These are phyloP conservation scores for Nipponia nippon DNA, from an alignment of 2,113 vertebrate species.

Conservation along the genomic window DNA sequence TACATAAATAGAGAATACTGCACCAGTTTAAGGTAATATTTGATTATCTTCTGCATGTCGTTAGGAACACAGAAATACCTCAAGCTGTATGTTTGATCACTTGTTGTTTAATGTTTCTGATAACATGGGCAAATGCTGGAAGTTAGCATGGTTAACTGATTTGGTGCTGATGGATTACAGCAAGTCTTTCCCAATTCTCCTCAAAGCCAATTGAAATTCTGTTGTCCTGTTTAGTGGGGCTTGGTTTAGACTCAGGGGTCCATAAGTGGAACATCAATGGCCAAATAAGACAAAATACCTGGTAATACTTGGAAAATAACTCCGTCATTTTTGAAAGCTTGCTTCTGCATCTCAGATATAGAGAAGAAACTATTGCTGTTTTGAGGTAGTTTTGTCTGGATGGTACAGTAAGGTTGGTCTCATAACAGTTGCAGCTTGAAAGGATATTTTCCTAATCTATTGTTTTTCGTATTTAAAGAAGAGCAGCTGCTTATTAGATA, in stretches of 20 bases:
- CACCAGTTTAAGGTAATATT: not conserved
- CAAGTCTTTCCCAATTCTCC: not conserved
- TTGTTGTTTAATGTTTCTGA: not conserved
- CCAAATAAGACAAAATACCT: not conserved
- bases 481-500: not conserved
- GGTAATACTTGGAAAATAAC: not conserved
- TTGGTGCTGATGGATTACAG: not conserved
- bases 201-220: not conserved
- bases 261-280: rapidly evolving
- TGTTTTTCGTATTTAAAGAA: not conserved
- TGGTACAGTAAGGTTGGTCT: not conserved
- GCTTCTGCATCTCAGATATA: not conserved
- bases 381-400: not conserved
- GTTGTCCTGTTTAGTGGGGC: not conserved
- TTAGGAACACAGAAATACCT: not conserved
- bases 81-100: rapidly evolving
- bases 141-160: not conserved
- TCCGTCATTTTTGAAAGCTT: not conserved
- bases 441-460: not conserved
- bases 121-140: not conserved
- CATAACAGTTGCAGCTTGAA: not conserved
- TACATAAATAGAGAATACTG: not conserved
- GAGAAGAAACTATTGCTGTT: not conserved
- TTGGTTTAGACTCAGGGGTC: not conserved
- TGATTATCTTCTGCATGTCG: not conserved